phyloP scores from a whole-genome alignment of 2,797 vertebrate genomes.

The Melanogrammus aeglefinus region DNA sequence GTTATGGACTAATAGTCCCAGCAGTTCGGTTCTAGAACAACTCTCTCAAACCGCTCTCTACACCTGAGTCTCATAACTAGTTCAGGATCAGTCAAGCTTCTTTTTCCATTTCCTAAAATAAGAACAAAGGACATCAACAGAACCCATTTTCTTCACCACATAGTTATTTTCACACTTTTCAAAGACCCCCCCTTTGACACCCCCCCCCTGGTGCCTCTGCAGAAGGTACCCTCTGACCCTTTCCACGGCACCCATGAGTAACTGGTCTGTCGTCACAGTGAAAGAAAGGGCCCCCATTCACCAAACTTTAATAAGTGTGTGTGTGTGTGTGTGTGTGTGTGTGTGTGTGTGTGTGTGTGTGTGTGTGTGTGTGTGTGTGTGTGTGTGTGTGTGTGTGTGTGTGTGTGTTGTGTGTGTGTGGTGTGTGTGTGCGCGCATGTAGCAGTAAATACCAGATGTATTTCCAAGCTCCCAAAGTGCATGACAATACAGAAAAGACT shows the following conservation, averaged over 20 bases:
- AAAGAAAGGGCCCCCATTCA: slow-evolving; percentile 20
- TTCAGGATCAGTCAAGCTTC: background rate
- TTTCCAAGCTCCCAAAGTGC: background rate
- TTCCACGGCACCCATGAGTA: slow-evolving; percentile 39
- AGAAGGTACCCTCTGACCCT: slow-evolving; percentile 57
- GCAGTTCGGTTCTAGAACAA: background rate
- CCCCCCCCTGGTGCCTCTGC: slow-evolving; percentile 39
- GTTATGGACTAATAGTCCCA: background rate
- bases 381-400: background rate
- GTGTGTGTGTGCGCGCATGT: background rate
- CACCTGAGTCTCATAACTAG: too few relatives aligned
- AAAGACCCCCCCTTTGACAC: slow-evolving; percentile 18
- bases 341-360: too few relatives aligned
- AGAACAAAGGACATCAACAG: slow-evolving; percentile 20
- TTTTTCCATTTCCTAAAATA: background rate
- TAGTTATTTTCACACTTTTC: slow-evolving; percentile 47
- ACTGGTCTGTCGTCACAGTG: slow-evolving; percentile 54
- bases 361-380: too few relatives aligned
- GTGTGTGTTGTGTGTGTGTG: background rate
- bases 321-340: too few relatives aligned
- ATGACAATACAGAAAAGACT: background rate
- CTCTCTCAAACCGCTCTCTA: too few relatives aligned
- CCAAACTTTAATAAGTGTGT: background rate
- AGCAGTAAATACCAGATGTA: background rate
- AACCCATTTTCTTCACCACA: slow-evolving; percentile 38